phyloP scores from a whole-genome alignment of 1,140 invertebrate species.

The Aporrectodea caliginosa region DNA sequence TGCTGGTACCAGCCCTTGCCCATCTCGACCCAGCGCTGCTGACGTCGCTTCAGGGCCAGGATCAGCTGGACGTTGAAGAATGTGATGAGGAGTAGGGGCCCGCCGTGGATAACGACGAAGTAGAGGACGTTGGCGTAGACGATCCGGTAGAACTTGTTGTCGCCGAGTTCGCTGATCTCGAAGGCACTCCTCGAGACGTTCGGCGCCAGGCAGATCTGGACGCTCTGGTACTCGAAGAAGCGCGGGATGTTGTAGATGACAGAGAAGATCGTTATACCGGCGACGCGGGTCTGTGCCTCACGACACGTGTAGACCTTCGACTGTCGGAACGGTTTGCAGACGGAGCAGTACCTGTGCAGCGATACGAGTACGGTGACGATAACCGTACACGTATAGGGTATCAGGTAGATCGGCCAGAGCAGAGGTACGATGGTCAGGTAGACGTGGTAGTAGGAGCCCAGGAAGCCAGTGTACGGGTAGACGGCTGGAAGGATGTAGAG shows the following conservation, averaged over 20 bases:
- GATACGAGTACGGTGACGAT: constrained; percentile 30
- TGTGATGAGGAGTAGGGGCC: neutral
- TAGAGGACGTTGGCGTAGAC: constrained; percentile 16
- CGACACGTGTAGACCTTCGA: neutral
- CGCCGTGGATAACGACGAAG: neutral
- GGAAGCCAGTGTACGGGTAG: neutral
- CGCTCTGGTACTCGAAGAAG: constrained; percentile 6
- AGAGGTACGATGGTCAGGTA: constrained; percentile 14
- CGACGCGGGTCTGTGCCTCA: neutral
- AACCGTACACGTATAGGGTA: constrained; percentile 29
- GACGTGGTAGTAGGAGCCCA: neutral
- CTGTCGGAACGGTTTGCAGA: constrained; percentile 3
- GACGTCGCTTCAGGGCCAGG: neutral
- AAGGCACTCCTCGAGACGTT: constrained; percentile 1
- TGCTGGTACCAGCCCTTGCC: constrained; percentile 26
- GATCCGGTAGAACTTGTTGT: constrained; percentile 8
- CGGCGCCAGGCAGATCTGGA: neutral
- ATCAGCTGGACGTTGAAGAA: constrained; percentile 2
- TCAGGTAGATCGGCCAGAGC: constrained; percentile 25
- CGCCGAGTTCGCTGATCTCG: neutral
- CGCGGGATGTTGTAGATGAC: constrained; percentile 9
- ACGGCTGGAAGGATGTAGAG: constrained; percentile 21
- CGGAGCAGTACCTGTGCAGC: constrained; percentile 28
- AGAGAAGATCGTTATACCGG: neutral
- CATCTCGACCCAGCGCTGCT: neutral